A percentile compares a stretch with the other conserved stretches of the same genome.
phyloP scores from a whole-genome alignment of 2,797 vertebrate species.

The Poecilia gillii region DNA sequence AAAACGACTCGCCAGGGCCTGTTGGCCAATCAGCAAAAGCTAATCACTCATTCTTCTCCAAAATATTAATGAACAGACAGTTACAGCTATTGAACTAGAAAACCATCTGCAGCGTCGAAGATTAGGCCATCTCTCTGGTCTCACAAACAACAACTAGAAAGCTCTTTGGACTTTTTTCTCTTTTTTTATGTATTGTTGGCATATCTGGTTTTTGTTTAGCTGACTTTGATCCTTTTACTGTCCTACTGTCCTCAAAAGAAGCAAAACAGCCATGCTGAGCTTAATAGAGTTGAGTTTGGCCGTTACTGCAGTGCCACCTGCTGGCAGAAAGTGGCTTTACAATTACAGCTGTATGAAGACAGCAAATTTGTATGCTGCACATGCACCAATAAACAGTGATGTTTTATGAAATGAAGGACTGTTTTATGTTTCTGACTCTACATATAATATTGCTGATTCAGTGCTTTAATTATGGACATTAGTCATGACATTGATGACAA shows the following conservation, averaged over 20 bases:
- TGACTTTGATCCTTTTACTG: constrained; percentile 26
- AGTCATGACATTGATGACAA: not conserved
- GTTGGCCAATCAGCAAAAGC: not conserved
- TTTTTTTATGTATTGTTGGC: not conserved
- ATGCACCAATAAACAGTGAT: not conserved
- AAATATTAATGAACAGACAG: constrained; percentile 64
- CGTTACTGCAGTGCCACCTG: constrained; percentile 67
- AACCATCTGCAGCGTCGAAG: constrained; percentile 3
- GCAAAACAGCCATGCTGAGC: constrained; percentile 13
- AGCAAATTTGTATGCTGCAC: not conserved
- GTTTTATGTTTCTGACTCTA: not conserved
- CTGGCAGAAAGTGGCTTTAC: constrained; percentile 47
- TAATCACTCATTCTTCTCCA: constrained; percentile 21
- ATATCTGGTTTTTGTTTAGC: constrained; percentile 2
- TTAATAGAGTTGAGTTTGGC: constrained; percentile 20
- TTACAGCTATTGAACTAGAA: constrained; percentile 57
- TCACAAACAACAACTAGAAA: constrained; percentile 25
- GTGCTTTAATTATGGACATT: not conserved
- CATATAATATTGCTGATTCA: not conserved
- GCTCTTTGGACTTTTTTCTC: constrained; percentile 11
- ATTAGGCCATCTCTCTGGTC: constrained; percentile 21
- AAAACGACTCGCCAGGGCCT: constrained; percentile 24
- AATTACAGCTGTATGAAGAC: not conserved
- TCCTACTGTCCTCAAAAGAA: constrained; percentile 1
- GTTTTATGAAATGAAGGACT: not conserved